Evolutionary conservation across 2,113 vertebrate genomes (phyloP).

Genomic region (Tylochromis polylepis): DNA sequence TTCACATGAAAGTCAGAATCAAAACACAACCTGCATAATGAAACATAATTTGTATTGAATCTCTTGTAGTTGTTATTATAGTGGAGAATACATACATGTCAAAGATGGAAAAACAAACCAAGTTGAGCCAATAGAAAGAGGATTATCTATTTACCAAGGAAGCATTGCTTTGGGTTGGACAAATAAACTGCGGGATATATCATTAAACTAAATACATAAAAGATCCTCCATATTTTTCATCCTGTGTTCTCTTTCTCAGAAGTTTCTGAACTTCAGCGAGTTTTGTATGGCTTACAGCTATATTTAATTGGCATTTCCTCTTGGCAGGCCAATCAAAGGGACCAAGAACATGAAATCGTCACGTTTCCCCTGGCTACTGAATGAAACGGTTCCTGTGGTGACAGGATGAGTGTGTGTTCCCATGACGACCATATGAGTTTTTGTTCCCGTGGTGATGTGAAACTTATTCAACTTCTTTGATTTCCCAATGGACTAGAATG

Average conservation of each 20-base stretch:
- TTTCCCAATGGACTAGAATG: constrained; percentile 24
- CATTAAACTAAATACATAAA: neutral
- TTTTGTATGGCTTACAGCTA: neutral
- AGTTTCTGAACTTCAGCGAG: neutral
- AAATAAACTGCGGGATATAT: neutral
- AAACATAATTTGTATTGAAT: neutral
- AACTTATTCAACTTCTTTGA: constrained; percentile 51
- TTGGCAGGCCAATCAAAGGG: constrained; percentile 8
- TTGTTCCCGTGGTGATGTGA: constrained; percentile 33
- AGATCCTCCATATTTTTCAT: neutral
- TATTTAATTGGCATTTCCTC: constrained; percentile 33
- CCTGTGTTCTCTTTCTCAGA: neutral
- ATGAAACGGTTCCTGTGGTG: neutral
- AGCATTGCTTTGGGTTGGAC: neutral
- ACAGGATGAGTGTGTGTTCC: constrained; percentile 16
- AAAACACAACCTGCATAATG: neutral
- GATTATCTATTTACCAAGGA: neutral
- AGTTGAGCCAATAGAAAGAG: neutral
- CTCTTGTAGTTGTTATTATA: neutral
- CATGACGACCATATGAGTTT: constrained; percentile 14
- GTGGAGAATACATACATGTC: neutral
- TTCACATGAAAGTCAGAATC: neutral
- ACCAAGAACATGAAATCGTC: neutral
- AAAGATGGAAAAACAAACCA: neutral
- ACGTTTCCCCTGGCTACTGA: constrained; percentile 4